Percentiles rank a stretch among this genome's conserved stretches.
These are phyloP conservation scores for Moxostoma hubbsi DNA, from an alignment of 2,797 vertebrate species.

Conservation along the genomic window DNA sequence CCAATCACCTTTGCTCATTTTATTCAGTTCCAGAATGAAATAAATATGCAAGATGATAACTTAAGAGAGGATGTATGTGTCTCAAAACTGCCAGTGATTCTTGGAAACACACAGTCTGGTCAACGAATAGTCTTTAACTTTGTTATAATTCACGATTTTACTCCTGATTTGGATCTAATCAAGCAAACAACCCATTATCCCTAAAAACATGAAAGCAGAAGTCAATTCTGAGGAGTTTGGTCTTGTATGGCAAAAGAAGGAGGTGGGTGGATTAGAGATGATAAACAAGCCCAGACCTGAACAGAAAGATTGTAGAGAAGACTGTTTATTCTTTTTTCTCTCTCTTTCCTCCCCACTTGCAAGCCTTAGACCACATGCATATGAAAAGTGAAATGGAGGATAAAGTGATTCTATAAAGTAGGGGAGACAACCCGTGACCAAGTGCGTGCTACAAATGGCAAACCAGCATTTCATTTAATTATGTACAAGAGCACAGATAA, in stretches of 20 bases:
- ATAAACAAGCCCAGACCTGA: conserved; percentile 28
- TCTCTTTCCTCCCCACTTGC: background rate
- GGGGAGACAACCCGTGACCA: background rate
- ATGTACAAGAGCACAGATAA: background rate
- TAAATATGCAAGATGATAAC: background rate
- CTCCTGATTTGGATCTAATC: background rate
- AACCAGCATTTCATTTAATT: background rate
- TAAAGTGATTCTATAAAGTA: background rate
- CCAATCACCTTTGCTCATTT: background rate
- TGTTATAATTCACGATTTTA: background rate
- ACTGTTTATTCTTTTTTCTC: conserved; percentile 19
- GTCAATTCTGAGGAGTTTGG: background rate
- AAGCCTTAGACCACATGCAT: background rate
- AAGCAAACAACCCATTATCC: background rate
- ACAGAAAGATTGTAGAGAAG: background rate
- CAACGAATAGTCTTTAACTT: too few relatives aligned
- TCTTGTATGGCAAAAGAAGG: background rate
- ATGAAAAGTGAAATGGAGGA: background rate
- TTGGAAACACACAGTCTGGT: too few relatives aligned
- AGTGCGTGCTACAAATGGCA: background rate
- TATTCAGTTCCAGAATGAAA: background rate
- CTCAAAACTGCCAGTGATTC: too few relatives aligned
- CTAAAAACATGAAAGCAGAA: background rate
- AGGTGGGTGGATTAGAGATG: background rate
- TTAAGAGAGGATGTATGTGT: too few relatives aligned